Evolutionary conservation across 2,888 invertebrate genomes (phyloP).

Genomic region (Gryllus longicercus): DNA sequence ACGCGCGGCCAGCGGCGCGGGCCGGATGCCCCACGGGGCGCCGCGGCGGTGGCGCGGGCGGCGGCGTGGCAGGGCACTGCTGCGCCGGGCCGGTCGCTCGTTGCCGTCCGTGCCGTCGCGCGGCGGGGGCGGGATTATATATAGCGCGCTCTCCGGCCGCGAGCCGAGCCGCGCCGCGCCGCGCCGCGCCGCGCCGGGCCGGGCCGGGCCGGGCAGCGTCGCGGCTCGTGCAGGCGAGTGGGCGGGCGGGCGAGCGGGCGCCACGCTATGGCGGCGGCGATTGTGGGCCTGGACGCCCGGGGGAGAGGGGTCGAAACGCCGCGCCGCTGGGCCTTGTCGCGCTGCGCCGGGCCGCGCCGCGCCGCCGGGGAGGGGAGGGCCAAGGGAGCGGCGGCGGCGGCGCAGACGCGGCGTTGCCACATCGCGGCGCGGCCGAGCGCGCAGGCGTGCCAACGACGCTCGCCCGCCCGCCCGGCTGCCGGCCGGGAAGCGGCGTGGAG

Average conservation of each 20-base stretch:
- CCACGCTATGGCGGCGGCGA: background rate
- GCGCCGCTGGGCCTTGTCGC: too few relatives aligned
- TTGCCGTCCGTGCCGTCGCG: background rate
- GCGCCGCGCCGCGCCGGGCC: background rate
- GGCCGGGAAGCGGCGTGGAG: too few relatives aligned
- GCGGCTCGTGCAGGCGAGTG: background rate
- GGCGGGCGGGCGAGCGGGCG: background rate
- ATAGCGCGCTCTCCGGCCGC: background rate
- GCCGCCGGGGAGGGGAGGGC: background rate
- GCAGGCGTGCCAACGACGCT: background rate
- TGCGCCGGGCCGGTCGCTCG: background rate
- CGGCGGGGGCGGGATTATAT: slow-evolving; percentile 17
- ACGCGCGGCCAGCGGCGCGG: too few relatives aligned
- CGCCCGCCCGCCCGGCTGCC: background rate
- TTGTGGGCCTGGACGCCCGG: background rate
- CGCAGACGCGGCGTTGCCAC: background rate
- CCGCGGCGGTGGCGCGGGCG: too few relatives aligned
- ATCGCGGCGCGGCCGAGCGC: background rate
- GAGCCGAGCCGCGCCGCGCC: background rate
- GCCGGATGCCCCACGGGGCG: too few relatives aligned
- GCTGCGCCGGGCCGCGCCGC: too few relatives aligned
- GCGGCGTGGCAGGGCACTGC: too few relatives aligned
- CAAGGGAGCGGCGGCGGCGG: background rate
- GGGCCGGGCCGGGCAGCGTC: background rate
- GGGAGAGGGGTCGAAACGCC: background rate